Percentiles rank a stretch among this genome's conserved stretches.
phyloP scores from a whole-genome alignment of 2,888 invertebrate genomes.

The Gonocerus acuteangulatus region DNA sequence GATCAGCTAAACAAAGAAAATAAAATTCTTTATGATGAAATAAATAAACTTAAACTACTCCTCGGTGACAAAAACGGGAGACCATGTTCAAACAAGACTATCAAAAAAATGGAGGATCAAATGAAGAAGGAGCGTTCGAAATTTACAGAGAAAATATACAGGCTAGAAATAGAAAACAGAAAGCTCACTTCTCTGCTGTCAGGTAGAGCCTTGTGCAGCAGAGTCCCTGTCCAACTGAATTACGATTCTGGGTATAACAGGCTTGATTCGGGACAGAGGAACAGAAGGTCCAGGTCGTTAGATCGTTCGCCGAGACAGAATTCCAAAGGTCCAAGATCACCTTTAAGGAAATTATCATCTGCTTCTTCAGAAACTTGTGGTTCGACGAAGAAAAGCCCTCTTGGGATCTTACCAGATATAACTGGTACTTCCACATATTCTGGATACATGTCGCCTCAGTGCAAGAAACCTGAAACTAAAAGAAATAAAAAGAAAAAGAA shows the following conservation, averaged over 20 bases:
- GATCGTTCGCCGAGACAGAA: not conserved
- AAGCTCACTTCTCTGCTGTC: constrained; percentile 2
- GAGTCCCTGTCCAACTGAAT: not conserved
- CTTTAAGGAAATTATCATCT: not conserved
- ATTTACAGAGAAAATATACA: constrained; percentile 7
- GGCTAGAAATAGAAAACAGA: constrained; percentile 18
- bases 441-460: not conserved
- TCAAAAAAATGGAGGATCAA: not conserved
- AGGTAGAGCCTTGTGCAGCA: not conserved
- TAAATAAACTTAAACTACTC: not conserved
- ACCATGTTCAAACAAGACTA: not conserved
- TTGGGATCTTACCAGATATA: not conserved
- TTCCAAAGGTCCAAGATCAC: not conserved
- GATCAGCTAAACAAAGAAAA: constrained; percentile 15
- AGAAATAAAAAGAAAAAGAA: not conserved
- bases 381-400: not conserved
- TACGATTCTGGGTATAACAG: not conserved
- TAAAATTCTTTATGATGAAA: not conserved
- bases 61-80: not conserved
- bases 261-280: not conserved
- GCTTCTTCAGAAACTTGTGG: not conserved
- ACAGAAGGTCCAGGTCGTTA: not conserved
- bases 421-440: not conserved
- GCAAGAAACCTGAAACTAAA: not conserved
- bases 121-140: not conserved